Evolutionary conservation across 2,888 invertebrate genomes (phyloP), one percentile per base, ranked within the genome.

Genomic region (Oscheius sp.): DNA sequence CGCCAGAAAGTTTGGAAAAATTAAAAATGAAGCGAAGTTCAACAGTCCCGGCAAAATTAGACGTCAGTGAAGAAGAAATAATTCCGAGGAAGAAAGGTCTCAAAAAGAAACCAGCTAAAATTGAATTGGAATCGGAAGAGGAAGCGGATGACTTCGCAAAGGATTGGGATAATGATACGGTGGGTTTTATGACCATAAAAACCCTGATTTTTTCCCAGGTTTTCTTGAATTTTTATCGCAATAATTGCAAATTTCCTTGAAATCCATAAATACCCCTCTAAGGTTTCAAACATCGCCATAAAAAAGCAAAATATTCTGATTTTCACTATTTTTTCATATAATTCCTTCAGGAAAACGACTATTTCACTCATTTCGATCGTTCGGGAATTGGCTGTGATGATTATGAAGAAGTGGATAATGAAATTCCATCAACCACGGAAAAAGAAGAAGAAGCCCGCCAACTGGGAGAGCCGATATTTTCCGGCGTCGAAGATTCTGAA

Each of bases 1-100:
- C 18, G 1, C 61, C 61, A 6, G 61, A 61, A 21, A 13, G n/a
- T 43, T 7, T 16, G 12, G 41, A 16, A 23, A 41, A 45, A 18
- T 18, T 61, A 21, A 61, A 41, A 41, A 61, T 61, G 61, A 43
- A 13, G 13, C 7, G 55, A 25, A 55, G 41, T 25, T 58, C 21
- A 5, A 35, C 35, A 3, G 35, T 35, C 9, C 35, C 35, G 3
- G 35, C 35, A 9, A 35, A 35, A 9, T 9, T 35, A 35, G 35
- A 35, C 35, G 35, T 35, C 7, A 16, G 27, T 25, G 29, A 58
- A 13, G 29, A 29, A 27, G 58, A 58, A 27, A 25, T 16, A 9
- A 27, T 58, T 2, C 29, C 29, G 58, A 58, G 35, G 35, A 58
- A 21, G 27, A 58, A 12, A 3, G 29, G 29, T n/a, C 29, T 58